Evolutionary conservation across 2,888 invertebrate species (phyloP).

Genomic region (Leptothorax acervorum): DNA sequence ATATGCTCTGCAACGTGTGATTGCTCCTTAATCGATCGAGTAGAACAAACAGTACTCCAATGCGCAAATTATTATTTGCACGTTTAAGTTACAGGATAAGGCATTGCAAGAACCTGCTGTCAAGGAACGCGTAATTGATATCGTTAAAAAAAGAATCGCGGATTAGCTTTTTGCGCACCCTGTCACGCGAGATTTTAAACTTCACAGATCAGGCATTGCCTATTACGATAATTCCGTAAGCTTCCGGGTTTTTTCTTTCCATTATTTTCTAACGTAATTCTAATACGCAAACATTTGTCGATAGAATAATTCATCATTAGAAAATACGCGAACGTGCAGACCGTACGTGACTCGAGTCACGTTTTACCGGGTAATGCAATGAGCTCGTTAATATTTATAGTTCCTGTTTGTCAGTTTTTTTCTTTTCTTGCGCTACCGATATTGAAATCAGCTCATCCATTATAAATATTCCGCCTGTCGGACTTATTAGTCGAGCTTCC

Average conservation of each 20-base stretch:
- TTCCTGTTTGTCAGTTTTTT: conserved; percentile 23
- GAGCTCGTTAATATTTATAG: conserved; percentile 47
- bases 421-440: conserved; percentile 16
- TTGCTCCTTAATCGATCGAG: conserved; percentile 22
- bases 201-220: background rate
- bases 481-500: conserved; percentile 5
- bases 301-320: conserved; percentile 15
- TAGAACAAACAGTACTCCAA: conserved; percentile 4
- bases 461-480: conserved; percentile 30
- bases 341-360: conserved; percentile 18
- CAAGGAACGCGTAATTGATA: background rate
- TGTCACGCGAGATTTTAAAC: background rate
- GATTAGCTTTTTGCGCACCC: background rate
- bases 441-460: conserved; percentile 39
- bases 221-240: background rate
- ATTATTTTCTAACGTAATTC: background rate
- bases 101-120: background rate
- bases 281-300: conserved; percentile 1
- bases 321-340: conserved; percentile 1
- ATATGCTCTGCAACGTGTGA: background rate
- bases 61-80: background rate
- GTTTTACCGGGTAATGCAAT: conserved; percentile 30
- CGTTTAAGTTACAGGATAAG: conserved; percentile 1
- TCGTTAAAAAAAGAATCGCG: background rate
- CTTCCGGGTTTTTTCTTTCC: background rate